These are phyloP conservation scores for Acronicta aceris DNA, from an alignment of 2,888 invertebrate genomes.

Conservation along the genomic window DNA sequence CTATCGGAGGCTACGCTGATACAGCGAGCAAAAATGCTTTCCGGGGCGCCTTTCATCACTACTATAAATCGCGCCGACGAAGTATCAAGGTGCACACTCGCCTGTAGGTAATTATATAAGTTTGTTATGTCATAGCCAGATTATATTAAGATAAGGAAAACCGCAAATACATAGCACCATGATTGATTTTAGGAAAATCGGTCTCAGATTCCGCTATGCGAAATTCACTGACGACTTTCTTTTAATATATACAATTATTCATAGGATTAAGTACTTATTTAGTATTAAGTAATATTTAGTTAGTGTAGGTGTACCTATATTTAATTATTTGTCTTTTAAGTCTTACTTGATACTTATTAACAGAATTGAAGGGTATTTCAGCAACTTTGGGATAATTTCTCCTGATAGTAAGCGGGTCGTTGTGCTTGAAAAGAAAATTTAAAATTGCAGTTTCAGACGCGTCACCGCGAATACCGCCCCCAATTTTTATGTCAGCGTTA, in stretches of 20 bases:
- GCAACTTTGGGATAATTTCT: constrained; percentile 94
- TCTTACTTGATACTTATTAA: constrained; percentile 95
- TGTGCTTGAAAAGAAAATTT: constrained; percentile 91
- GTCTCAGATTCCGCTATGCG: too few relatives aligned
- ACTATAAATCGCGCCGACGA: constrained; percentile 93
- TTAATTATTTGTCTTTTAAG: too few relatives aligned
- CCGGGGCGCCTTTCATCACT: constrained; percentile 99
- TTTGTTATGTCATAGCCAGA: constrained; percentile 8
- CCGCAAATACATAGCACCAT: too few relatives aligned
- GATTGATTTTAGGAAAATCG: too few relatives aligned
- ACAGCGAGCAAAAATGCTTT: constrained; percentile 96
- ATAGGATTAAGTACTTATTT: too few relatives aligned
- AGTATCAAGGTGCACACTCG: constrained; percentile 94
- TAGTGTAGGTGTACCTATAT: too few relatives aligned
- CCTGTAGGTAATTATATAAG: constrained; percentile 44
- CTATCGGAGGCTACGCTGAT: constrained; percentile 94
- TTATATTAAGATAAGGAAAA: constrained; percentile 15
- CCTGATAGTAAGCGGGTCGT: constrained; percentile 93
- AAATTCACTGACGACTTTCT: too few relatives aligned
- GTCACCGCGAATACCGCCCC: constrained; percentile 94
- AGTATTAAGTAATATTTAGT: too few relatives aligned
- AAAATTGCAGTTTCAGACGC: constrained; percentile 97
- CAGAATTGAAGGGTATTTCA: constrained; percentile 98
- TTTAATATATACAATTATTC: too few relatives aligned
- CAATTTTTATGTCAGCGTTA: constrained; percentile 96